Percentiles rank a stretch among this genome's conserved stretches.
These are phyloP conservation scores for Onychomys leucogaster DNA, from an alignment of 2,797 vertebrate genomes.

Conservation along the genomic window DNA sequence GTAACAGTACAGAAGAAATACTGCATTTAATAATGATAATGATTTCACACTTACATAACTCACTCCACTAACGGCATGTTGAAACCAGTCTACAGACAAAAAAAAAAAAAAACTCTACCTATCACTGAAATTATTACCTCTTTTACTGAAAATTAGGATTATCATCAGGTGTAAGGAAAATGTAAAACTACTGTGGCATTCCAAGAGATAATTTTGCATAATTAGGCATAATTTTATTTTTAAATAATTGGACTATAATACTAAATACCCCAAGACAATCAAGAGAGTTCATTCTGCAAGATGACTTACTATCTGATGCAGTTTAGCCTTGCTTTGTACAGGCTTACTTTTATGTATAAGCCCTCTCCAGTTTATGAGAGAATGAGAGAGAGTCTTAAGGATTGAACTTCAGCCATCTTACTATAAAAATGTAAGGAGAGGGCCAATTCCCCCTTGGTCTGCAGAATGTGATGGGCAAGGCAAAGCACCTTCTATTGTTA, in stretches of 20 bases:
- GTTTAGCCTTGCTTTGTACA: conserved; percentile 5
- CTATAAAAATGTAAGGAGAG: background rate
- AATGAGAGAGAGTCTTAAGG: background rate
- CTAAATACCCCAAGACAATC: conserved; percentile 24
- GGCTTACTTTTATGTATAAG: background rate
- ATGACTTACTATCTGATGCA: conserved; percentile 14
- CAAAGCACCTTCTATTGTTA: conserved; percentile 18
- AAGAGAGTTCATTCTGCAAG: conserved; percentile 18
- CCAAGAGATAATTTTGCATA: conserved; percentile 35
- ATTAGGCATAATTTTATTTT: conserved; percentile 35
- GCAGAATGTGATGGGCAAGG: background rate
- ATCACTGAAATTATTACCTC: conserved; percentile 60
- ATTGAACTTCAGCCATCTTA: background rate
- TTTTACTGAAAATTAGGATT: conserved; percentile 58
- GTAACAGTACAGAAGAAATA: conserved; percentile 70
- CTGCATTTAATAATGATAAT: conserved; percentile 68
- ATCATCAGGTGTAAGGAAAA: conserved; percentile 51
- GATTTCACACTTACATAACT: conserved; percentile 64
- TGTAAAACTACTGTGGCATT: conserved; percentile 43
- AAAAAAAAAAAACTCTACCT: too few species aligned
- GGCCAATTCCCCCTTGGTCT: background rate
- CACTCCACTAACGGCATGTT: conserved; percentile 4
- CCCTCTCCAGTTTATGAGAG: background rate
- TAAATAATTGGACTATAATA: conserved; percentile 23
- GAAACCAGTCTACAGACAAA: conserved; percentile 48